Percentiles rank a stretch among this genome's conserved stretches.
Evolutionary conservation across 2,888 invertebrate genomes (phyloP).

Genomic region (Eudemis profundana): DNA sequence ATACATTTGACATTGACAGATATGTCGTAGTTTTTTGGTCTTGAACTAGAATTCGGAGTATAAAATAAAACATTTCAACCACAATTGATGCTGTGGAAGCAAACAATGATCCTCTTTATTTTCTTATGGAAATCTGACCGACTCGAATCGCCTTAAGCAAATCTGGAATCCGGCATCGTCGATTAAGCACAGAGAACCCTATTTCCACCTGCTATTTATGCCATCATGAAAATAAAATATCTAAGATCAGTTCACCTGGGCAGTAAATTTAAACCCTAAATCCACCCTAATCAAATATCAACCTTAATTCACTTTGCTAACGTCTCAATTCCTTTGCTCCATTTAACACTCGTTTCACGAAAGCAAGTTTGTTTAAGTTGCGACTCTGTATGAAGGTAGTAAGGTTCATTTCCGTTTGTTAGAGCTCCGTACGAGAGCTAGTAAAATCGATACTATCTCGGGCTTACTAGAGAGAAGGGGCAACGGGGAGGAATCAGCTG

Average conservation of each 20-base stretch:
- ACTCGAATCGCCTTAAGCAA: no score
- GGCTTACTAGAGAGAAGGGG: conserved; percentile 21
- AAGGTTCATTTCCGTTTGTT: conserved; percentile 13
- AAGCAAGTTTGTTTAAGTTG: neutral
- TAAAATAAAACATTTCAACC: no score
- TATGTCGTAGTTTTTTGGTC: no score
- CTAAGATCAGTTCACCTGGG: conserved; percentile 32
- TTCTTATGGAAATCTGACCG: no score
- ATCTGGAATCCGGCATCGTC: neutral
- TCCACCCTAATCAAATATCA: conserved; percentile 22
- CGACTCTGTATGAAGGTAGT: neutral
- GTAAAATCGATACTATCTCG: conserved; percentile 43
- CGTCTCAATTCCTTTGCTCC: conserved; percentile 11
- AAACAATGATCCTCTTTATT: no score
- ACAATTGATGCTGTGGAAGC: no score
- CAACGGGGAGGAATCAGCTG: conserved; percentile 38
- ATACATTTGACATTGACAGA: no score
- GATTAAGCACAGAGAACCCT: neutral
- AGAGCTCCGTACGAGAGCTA: conserved; percentile 9
- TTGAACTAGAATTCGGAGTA: no score
- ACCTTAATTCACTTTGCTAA: conserved; percentile 8
- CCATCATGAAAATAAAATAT: conserved; percentile 33
- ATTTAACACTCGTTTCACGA: conserved; percentile 4
- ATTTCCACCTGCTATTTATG: conserved; percentile 26
- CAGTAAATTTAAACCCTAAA: conserved; percentile 36